Conservation (phyloP, 2,888 invertebrate species). For the Sesamia inferens region DNA sequence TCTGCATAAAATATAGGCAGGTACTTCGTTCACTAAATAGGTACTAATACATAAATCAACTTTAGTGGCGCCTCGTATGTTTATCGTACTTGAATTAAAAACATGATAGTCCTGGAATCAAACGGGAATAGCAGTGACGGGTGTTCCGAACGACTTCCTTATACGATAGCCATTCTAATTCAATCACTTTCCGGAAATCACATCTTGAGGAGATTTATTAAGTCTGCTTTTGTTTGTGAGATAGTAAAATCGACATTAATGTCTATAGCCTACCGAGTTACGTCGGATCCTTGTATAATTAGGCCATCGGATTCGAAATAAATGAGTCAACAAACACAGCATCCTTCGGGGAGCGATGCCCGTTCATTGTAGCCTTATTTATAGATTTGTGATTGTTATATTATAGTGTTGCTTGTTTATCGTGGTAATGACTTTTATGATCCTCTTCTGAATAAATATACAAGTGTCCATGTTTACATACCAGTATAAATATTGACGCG, state of each 20-base stretch:
- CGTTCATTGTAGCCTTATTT: constrained; percentile 70
- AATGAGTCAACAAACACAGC: constrained; percentile 83
- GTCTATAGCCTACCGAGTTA: constrained; percentile 78
- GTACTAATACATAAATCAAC: constrained; percentile 41
- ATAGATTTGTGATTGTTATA: constrained; percentile 64
- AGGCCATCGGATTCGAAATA: constrained; percentile 78
- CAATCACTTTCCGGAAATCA: constrained; percentile 80
- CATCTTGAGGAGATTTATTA: constrained; percentile 78
- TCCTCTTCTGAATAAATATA: constrained; percentile 60
- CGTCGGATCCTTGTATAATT: constrained; percentile 74
- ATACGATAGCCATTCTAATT: constrained; percentile 77
- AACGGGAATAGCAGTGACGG: constrained; percentile 70
- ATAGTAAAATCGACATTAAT: constrained; percentile 80
- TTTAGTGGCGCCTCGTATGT: constrained; percentile 48
- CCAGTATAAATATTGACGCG: constrained; percentile 30
- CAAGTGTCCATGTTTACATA: constrained; percentile 39
- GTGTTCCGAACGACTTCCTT: constrained; percentile 79
- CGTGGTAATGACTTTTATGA: constrained; percentile 59
- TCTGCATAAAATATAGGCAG: constrained; percentile 5
- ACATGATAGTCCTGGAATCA: constrained; percentile 68
- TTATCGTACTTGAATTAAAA: constrained; percentile 53
- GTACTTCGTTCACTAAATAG: constrained; percentile 1
- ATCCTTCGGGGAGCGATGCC: constrained; percentile 82
- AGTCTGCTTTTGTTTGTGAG: constrained; percentile 80
- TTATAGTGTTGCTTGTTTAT: constrained; percentile 57